A percentile compares a stretch with the other conserved stretches of the same genome.
Conservation (phyloP, 2,113 vertebrate genomes). For the Fregata magnificens region DNA sequence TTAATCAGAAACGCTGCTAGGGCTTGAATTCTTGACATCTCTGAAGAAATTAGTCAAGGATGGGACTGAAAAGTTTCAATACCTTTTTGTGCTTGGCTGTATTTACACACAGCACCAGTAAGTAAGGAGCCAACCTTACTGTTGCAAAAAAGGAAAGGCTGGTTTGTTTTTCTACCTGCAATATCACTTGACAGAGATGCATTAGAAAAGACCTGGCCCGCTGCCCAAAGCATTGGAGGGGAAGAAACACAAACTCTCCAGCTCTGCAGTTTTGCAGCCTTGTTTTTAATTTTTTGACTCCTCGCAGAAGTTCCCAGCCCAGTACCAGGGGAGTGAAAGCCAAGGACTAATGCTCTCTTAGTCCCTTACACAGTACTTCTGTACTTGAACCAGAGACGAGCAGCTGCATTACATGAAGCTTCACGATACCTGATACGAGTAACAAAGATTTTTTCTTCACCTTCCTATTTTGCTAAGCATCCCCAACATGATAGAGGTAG, state of each 20-base stretch:
- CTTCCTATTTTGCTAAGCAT: background rate
- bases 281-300: background rate
- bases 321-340: background rate
- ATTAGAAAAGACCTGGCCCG: background rate
- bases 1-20: background rate
- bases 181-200: background rate
- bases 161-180: background rate
- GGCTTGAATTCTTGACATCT: background rate
- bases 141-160: background rate
- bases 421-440: rapidly evolving
- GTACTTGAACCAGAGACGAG: background rate
- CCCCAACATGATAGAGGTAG: background rate
- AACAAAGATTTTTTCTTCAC: background rate
- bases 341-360: background rate
- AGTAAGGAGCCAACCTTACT: background rate
- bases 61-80: background rate
- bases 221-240: background rate
- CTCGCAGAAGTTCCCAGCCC: background rate
- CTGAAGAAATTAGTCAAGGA: background rate
- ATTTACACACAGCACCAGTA: background rate
- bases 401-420: background rate
- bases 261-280: background rate
- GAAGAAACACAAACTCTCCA: background rate
- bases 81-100: background rate
- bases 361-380: background rate